These are phyloP conservation scores for Argyrosomus regius DNA, from an alignment of 2,797 vertebrate genomes.

Conservation along the genomic window DNA sequence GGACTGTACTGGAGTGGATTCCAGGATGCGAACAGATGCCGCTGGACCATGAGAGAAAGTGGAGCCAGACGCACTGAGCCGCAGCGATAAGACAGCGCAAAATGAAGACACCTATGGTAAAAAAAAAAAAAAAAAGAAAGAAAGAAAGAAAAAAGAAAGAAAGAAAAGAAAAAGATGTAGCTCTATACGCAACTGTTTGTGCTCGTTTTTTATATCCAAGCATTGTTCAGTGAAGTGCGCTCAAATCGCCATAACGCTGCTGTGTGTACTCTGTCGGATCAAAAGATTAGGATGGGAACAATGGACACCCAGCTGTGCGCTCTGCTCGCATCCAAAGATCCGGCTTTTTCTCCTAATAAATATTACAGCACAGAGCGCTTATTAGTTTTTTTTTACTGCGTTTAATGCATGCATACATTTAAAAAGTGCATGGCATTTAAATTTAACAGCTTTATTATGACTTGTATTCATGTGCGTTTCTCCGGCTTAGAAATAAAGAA, in stretches of 20 bases:
- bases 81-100: slow-evolving; percentile 84
- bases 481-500: not conserved
- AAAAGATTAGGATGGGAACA: slow-evolving; percentile 73
- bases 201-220: slow-evolving; percentile 32
- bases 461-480: not conserved
- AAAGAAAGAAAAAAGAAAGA: too few species aligned
- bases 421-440: slow-evolving; percentile 27
- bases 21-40: slow-evolving; percentile 50
- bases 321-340: slow-evolving; percentile 51
- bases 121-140: too few species aligned
- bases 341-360: slow-evolving; percentile 13
- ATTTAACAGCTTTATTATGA: not conserved
- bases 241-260: slow-evolving; percentile 30
- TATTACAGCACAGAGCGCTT: not conserved
- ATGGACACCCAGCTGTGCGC: slow-evolving; percentile 71
- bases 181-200: slow-evolving; percentile 40
- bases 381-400: not conserved
- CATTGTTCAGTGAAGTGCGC: slow-evolving; percentile 53
- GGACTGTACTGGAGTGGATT: slow-evolving; percentile 38
- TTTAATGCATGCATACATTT: not conserved
- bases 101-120: slow-evolving; percentile 96
- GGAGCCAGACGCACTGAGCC: slow-evolving; percentile 81
- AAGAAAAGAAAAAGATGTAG: slow-evolving; percentile 70
- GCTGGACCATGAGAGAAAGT: slow-evolving; percentile 82
- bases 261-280: slow-evolving; percentile 60